phyloP scores from a whole-genome alignment of 2,113 vertebrate species.

The Herpetotheres cachinnans region DNA sequence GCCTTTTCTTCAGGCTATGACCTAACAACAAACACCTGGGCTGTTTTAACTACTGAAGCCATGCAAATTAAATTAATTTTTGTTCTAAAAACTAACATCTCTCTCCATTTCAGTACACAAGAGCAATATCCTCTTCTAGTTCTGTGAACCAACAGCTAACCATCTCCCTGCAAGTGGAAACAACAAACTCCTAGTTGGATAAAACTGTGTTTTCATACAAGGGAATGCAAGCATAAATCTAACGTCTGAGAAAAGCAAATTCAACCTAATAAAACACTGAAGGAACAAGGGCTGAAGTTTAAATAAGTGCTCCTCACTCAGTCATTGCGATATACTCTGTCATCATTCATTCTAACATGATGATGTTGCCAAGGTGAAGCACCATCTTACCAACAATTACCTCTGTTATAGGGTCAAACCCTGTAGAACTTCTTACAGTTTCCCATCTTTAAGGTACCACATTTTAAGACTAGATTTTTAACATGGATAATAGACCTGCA shows the following conservation, averaged over 20 bases:
- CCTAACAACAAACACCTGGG: background rate
- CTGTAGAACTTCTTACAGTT: background rate
- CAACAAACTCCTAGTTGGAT: background rate
- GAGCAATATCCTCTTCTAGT: background rate
- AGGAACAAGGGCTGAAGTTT: background rate
- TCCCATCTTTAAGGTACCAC: background rate
- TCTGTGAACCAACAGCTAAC: background rate
- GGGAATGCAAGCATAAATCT: background rate
- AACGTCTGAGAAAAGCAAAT: background rate
- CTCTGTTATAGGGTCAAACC: background rate
- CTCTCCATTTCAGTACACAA: background rate
- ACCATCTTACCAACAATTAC: background rate
- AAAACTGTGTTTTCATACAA: background rate
- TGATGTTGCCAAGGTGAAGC: background rate
- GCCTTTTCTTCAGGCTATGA: background rate
- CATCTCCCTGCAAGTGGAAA: background rate
- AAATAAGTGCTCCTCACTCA: background rate
- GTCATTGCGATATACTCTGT: background rate
- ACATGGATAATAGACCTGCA: background rate
- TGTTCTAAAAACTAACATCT: background rate
- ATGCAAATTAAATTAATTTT: background rate
- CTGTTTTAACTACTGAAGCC: background rate
- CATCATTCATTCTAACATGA: background rate
- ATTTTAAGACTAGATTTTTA: background rate
- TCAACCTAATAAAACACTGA: background rate